Conservation (phyloP, 2,797 vertebrate genomes). For the Oreochromis grahami region DNA sequence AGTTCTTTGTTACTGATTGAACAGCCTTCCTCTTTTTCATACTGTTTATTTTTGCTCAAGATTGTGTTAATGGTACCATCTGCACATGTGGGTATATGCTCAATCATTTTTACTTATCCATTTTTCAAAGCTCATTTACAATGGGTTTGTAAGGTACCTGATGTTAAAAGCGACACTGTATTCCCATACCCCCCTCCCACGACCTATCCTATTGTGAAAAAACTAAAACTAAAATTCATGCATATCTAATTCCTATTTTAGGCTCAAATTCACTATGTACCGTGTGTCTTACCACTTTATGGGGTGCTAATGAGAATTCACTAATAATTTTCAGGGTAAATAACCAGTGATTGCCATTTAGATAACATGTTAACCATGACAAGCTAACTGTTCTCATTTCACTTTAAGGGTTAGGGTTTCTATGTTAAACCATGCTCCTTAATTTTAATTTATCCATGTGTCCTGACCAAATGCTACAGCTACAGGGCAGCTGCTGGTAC, state of each 20-base stretch:
- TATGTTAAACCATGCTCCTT: background rate
- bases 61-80: slow-evolving; percentile 33
- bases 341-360: background rate
- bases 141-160: slow-evolving; percentile 12
- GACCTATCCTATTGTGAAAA: background rate
- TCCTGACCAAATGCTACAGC: background rate
- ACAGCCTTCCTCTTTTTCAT: slow-evolving; percentile 4
- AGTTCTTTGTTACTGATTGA: background rate
- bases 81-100: slow-evolving; percentile 11
- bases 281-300: background rate
- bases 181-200: background rate
- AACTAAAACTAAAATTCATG: background rate
- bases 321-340: background rate
- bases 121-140: background rate
- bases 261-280: background rate
- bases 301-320: background rate
- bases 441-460: background rate
- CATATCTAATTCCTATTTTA: background rate
- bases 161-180: slow-evolving; percentile 2
- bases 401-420: slow-evolving; percentile 4
- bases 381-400: background rate
- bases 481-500: background rate
- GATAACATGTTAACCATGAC: background rate
- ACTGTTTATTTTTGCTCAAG: background rate
- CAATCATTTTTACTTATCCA: slow-evolving; percentile 33